Base-by-base conservation (phyloP, 2,113 vertebrate species). In the Ceratotherium simum region DNA sequence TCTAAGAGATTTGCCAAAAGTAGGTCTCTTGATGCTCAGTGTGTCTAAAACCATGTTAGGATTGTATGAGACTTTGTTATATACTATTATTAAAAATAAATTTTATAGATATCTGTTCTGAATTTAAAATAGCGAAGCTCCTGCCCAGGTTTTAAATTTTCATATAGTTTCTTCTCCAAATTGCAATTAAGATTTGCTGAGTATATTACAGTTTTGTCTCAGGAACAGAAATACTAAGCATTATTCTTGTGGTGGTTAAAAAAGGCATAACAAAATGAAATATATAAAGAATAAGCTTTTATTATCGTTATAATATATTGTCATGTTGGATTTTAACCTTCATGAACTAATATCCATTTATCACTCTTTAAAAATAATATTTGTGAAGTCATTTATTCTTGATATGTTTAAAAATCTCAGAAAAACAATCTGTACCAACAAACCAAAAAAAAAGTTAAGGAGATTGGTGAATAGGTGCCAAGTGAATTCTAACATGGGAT, bases 1-100 rank as follows among this genome's bases (percentile, higher is more conserved):
- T 95, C 27, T 62, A 89, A 58, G 42, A 64, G 51, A 92, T 48
- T 90, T 95, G 29, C 31, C 58, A 90, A 93, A 97, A 86, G 64
- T 78, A 72, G 12, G 11, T 65, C 6, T 69, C 25, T 46, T 36
- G 9, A 51, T n/a, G 17, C 1, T 89, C 39, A 85, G 0, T 82
- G 13, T 48, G 14, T 23, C 42, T 92, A 79, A 95, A 93, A 65
- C 1, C 8, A 60, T 31, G 23, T n/a, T 62, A 96, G 17, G 8
- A 20, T 9, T 65, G 0, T 13, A 21, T 18, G 4, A 88, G 2
- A 79, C 2, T 46, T 58, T 79, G 56, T 48, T 64, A 67, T 42
- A 8, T 48, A 16, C 0, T 7, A 10, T 60, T 60, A 14, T 46
- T 48, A 65, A 79, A 69, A 48, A 58, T 29, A 64, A 72, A 36